Conservation (phyloP, 1,140 invertebrate genomes). For the Chlorops oryzae region DNA sequence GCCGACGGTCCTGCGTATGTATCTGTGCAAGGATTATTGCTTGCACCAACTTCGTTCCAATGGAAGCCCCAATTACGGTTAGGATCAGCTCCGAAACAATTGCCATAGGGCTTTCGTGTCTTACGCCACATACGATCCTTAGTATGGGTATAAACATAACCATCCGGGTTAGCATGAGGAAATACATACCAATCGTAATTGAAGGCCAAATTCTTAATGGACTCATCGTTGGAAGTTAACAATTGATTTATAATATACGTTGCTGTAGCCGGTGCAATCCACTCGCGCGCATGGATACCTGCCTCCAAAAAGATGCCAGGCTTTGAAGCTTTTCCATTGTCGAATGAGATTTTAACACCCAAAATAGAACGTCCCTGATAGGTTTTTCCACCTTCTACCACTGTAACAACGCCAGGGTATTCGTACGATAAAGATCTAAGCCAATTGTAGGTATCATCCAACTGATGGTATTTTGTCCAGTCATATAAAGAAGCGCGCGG, state of each 20-base stretch:
- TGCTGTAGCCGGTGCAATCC: conserved; percentile 59
- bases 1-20: conserved; percentile 55
- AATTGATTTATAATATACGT: conserved; percentile 58
- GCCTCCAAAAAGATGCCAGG: conserved; percentile 51
- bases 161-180: conserved; percentile 66
- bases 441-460: conserved; percentile 52
- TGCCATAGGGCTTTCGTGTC: conserved; percentile 51
- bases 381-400: conserved; percentile 49
- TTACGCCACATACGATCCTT: conserved; percentile 60
- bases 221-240: conserved; percentile 48
- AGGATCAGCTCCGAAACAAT: conserved; percentile 57
- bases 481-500: conserved; percentile 27
- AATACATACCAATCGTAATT: conserved; percentile 68
- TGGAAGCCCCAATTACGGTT: conserved; percentile 67
- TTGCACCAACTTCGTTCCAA: conserved; percentile 58
- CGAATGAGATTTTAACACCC: conserved; percentile 47
- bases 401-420: conserved; percentile 47
- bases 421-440: conserved; percentile 44
- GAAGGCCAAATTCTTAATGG: conserved; percentile 49
- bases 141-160: conserved; percentile 57
- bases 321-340: conserved; percentile 27
- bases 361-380: conserved; percentile 53
- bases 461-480: conserved; percentile 49
- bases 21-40: conserved; percentile 53
- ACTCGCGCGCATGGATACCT: conserved; percentile 65